Conservation (phyloP, 2,888 invertebrate genomes). For the Hyposoter didymator region DNA sequence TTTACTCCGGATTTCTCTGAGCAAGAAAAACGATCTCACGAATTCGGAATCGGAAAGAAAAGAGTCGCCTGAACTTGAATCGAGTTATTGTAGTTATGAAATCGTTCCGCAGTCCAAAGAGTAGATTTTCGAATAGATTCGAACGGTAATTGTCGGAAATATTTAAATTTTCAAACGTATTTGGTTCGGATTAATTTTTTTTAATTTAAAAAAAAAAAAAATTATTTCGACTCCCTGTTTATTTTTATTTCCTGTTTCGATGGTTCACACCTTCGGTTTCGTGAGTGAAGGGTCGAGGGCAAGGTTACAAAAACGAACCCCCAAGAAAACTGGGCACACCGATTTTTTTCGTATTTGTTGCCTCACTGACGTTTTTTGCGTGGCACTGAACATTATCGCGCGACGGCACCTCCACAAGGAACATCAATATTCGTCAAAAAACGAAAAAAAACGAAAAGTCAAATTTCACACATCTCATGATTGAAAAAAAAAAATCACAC, state of each 20-base stretch:
- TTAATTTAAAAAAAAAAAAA: too few relatives aligned
- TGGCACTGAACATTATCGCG: conserved; percentile 81
- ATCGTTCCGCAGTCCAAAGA: neutral
- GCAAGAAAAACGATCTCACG: neutral
- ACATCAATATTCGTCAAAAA: conserved; percentile 67
- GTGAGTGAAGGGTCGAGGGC: conserved; percentile 6
- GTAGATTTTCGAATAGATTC: neutral
- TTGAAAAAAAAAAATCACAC: conserved; percentile 63
- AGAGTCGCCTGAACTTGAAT: neutral
- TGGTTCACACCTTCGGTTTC: conserved; percentile 61
- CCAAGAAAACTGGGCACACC: conserved; percentile 59
- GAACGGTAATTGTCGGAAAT: neutral
- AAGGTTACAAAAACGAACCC: neutral
- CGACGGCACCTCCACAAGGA: conserved; percentile 78
- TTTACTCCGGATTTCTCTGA: neutral
- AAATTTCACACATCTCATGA: conserved; percentile 46
- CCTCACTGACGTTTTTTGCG: conserved; percentile 81
- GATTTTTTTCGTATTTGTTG: conserved; percentile 81
- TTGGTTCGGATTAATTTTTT: conserved; percentile 16
- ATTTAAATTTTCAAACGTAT: neutral
- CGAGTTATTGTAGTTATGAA: neutral
- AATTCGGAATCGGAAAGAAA: neutral
- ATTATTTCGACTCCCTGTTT: conserved; percentile 55
- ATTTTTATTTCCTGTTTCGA: conserved; percentile 64
- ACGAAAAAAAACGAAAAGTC: conserved; percentile 38